phyloP scores from a whole-genome alignment of 2,797 vertebrate species.

The Enoplosus armatus region DNA sequence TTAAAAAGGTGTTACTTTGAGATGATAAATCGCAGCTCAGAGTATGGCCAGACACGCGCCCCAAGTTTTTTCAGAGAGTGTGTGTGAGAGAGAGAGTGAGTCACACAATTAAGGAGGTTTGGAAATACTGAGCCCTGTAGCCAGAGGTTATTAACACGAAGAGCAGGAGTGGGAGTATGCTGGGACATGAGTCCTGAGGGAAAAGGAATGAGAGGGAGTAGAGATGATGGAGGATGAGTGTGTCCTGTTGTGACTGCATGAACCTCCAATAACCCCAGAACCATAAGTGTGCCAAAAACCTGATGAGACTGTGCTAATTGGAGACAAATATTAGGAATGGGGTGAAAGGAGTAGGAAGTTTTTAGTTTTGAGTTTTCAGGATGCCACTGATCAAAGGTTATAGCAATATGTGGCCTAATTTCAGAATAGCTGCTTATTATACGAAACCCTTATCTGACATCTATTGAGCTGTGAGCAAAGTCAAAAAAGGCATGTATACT shows the following conservation, averaged over 20 bases:
- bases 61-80: neutral
- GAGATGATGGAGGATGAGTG: constrained; percentile 59
- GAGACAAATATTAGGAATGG: constrained; percentile 2
- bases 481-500: neutral
- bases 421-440: neutral
- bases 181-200: constrained; percentile 55
- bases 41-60: constrained; percentile 28
- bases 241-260: constrained; percentile 51
- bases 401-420: neutral
- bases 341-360: neutral
- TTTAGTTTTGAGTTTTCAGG: neutral
- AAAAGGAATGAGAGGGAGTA: constrained; percentile 56
- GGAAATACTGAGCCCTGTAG: constrained; percentile 52
- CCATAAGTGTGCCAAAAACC: constrained; percentile 5
- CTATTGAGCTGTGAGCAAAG: neutral
- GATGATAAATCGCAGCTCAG: constrained; percentile 49
- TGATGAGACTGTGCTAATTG: constrained; percentile 13
- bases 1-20: constrained; percentile 3
- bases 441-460: neutral
- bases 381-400: neutral
- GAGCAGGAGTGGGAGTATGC: constrained; percentile 50
- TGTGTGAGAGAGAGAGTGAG: constrained; percentile 26
- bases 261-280: constrained; percentile 58
- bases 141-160: constrained; percentile 56
- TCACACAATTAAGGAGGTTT: constrained; percentile 48